Evolutionary conservation across 2,888 invertebrate genomes (phyloP).

Genomic region (Amaurobius ferox): DNA sequence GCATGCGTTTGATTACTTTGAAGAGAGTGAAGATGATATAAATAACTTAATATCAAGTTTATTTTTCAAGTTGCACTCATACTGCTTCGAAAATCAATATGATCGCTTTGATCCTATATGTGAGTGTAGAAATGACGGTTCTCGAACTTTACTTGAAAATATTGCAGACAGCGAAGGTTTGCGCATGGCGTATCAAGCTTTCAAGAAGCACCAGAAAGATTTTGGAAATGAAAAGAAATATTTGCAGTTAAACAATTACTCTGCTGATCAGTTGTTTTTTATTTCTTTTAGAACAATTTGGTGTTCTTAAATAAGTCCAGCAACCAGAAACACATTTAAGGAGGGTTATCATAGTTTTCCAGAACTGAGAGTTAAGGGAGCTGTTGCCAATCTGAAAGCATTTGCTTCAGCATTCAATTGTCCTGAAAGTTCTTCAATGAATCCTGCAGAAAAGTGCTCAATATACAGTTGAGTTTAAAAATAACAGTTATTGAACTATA

Average conservation of each 20-base stretch:
- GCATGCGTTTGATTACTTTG: constrained; percentile 63
- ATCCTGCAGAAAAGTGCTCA: constrained; percentile 82
- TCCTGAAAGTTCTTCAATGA: constrained; percentile 81
- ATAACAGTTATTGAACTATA: no score
- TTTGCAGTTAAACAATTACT: constrained; percentile 85
- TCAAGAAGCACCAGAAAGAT: constrained; percentile 71
- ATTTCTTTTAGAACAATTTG: constrained; percentile 58
- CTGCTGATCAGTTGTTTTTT: constrained; percentile 83
- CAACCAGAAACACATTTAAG: not conserved
- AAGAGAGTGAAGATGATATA: constrained; percentile 82
- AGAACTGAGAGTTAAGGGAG: constrained; percentile 77
- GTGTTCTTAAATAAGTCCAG: constrained; percentile 27
- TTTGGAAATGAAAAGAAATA: constrained; percentile 81
- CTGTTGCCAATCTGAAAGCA: constrained; percentile 82
- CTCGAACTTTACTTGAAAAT: constrained; percentile 89
- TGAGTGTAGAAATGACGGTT: constrained; percentile 78
- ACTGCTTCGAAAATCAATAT: constrained; percentile 92
- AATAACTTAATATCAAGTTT: constrained; percentile 85
- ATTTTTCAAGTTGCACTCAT: constrained; percentile 85
- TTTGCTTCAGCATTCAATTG: constrained; percentile 83
- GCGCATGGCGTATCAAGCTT: constrained; percentile 86
- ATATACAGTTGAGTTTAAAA: no score
- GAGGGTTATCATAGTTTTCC: constrained; percentile 21
- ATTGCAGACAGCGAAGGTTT: constrained; percentile 94
- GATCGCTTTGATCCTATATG: not conserved